phyloP scores from a whole-genome alignment of 2,888 invertebrate genomes.

The Drosophila limbata region DNA sequence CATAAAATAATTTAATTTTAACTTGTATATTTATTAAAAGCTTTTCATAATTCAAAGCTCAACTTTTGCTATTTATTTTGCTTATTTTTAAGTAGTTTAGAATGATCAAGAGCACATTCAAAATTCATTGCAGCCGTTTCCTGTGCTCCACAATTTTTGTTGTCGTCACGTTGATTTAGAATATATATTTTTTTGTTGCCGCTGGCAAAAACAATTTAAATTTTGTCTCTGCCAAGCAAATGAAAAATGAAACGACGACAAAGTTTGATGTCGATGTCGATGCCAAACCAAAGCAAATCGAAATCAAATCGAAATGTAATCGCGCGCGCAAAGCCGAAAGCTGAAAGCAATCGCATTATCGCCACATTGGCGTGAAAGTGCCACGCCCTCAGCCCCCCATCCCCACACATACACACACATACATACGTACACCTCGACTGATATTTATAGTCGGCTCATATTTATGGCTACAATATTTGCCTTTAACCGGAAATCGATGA shows the following conservation, averaged over 20 bases:
- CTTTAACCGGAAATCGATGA: slow-evolving; percentile 82
- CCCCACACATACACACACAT: slow-evolving; percentile 34
- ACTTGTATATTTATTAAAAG: neutral
- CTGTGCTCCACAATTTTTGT: slow-evolving; percentile 11
- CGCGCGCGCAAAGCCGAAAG: slow-evolving; percentile 75
- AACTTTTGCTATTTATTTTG: neutral
- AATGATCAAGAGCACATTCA: slow-evolving; percentile 20
- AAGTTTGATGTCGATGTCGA: slow-evolving; percentile 37
- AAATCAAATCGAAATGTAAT: slow-evolving; percentile 81
- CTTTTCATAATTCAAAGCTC: neutral
- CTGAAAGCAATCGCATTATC: slow-evolving; percentile 79
- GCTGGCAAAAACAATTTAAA: slow-evolving; percentile 76
- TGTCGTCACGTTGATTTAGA: slow-evolving; percentile 61
- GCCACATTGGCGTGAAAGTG: slow-evolving; percentile 78
- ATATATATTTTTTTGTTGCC: slow-evolving; percentile 51
- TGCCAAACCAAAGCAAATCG: slow-evolving; percentile 62
- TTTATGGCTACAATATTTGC: slow-evolving; percentile 80
- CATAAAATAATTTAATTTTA: neutral
- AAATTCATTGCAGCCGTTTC: slow-evolving; percentile 43
- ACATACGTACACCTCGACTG: slow-evolving; percentile 19
- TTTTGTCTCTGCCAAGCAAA: slow-evolving; percentile 65
- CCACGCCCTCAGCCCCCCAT: slow-evolving; percentile 52
- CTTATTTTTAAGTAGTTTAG: neutral
- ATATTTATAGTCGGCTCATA: slow-evolving; percentile 80
- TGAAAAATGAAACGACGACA: slow-evolving; percentile 48